These are phyloP conservation scores for Polydrusus cervinus DNA, from an alignment of 2,888 invertebrate genomes.

Conservation along the genomic window DNA sequence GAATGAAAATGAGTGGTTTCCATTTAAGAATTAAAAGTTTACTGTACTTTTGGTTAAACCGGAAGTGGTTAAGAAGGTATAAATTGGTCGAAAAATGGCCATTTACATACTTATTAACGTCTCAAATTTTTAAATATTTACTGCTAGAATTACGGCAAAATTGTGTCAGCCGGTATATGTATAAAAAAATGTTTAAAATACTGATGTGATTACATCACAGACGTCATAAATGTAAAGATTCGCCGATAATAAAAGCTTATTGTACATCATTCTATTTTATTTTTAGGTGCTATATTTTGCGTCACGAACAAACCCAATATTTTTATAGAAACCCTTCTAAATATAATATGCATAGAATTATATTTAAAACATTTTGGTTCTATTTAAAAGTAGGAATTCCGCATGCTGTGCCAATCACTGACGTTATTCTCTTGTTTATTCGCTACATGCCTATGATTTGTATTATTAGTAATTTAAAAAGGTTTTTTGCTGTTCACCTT, in stretches of 20 bases:
- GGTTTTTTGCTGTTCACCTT: background rate
- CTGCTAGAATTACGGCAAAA: too few species aligned
- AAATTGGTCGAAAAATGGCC: too few species aligned
- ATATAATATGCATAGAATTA: slow-evolving; percentile 60
- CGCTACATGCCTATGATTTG: slow-evolving; percentile 54
- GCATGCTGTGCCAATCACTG: slow-evolving; percentile 64
- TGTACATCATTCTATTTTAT: slow-evolving; percentile 18
- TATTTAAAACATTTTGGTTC: slow-evolving; percentile 59
- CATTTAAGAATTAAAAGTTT: too few species aligned
- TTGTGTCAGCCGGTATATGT: too few species aligned
- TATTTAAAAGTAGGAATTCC: slow-evolving; percentile 64
- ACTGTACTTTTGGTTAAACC: too few species aligned
- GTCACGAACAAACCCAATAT: slow-evolving; percentile 52
- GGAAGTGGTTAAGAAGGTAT: too few species aligned
- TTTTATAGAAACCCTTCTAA: slow-evolving; percentile 65
- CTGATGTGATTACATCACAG: too few species aligned
- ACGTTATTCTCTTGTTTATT: slow-evolving; percentile 62
- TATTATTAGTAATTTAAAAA: slow-evolving; percentile 51
- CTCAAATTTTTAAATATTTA: too few species aligned
- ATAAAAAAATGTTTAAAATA: too few species aligned
- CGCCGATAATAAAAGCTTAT: slow-evolving; percentile 3
- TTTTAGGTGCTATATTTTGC: slow-evolving; percentile 21
- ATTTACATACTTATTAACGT: too few species aligned
- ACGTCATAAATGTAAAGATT: too few species aligned
- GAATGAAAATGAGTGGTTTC: too few species aligned